These are phyloP conservation scores for Saguinus midas DNA, from an alignment of 2,113 vertebrate species.

Conservation along the genomic window DNA sequence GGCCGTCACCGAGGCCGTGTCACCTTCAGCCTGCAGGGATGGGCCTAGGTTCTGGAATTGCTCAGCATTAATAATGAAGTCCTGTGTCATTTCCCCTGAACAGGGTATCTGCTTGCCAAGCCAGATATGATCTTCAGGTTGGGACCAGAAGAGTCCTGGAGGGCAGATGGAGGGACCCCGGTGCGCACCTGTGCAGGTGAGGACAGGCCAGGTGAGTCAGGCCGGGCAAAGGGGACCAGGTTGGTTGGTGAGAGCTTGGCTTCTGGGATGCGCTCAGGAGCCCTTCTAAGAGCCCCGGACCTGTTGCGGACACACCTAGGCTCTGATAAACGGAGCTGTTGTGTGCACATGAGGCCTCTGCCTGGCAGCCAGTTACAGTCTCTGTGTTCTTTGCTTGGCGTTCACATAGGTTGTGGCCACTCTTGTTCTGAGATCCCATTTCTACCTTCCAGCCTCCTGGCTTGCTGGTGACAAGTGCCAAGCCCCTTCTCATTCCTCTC, in stretches of 20 bases:
- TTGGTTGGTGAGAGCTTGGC: background rate
- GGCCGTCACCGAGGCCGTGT: background rate
- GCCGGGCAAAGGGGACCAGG: too few relatives aligned
- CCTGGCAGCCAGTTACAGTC: too few relatives aligned
- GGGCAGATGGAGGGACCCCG: background rate
- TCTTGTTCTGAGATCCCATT: background rate
- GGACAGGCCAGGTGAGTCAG: background rate
- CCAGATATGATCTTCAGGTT: background rate
- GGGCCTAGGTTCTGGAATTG: background rate
- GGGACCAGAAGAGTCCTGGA: background rate
- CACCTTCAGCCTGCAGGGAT: background rate
- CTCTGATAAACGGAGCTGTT: background rate
- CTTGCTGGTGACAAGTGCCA: background rate
- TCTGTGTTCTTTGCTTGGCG: background rate
- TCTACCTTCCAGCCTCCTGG: background rate
- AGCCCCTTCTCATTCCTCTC: background rate
- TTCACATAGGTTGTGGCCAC: background rate
- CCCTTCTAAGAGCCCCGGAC: background rate
- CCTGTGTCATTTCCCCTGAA: background rate
- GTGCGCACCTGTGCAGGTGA: background rate
- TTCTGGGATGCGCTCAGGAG: background rate
- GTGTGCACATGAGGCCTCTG: background rate
- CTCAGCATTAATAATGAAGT: background rate
- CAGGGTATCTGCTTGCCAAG: constrained; percentile 24
- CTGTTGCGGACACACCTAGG: background rate